A percentile compares a stretch with the other conserved stretches of the same genome.
Conservation (phyloP, 2,888 invertebrate species). For the Chamaedrilus cognettii region DNA sequence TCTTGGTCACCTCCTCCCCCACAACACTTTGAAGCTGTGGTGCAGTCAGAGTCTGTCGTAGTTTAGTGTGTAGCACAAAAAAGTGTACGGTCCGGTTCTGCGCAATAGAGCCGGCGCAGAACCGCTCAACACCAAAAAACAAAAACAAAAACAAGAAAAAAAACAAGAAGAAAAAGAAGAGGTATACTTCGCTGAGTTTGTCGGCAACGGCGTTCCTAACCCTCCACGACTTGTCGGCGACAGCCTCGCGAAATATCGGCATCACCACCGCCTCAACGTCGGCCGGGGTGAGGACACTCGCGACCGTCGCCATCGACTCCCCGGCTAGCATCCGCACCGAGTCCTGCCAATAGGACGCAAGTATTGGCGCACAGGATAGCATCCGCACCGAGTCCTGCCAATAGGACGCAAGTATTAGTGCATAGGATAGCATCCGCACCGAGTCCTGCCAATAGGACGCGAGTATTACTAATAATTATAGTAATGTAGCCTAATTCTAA, state of each 20-base stretch:
- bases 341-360: background rate
- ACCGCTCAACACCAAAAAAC: too few species aligned
- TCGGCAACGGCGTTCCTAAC: background rate
- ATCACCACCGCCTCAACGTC: background rate
- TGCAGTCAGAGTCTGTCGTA: background rate
- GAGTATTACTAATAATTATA: background rate
- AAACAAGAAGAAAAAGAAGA: background rate
- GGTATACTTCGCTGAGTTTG: background rate
- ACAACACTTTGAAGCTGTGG: background rate
- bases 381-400: background rate
- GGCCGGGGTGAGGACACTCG: background rate
- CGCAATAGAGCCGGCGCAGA: background rate
- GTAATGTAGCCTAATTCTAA: background rate
- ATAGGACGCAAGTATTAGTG: too few species aligned
- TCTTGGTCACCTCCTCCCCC: background rate
- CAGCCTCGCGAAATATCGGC: background rate
- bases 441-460: background rate
- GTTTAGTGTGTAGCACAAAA: background rate
- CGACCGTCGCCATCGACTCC: background rate
- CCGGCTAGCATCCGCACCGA: background rate
- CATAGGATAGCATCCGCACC: background rate
- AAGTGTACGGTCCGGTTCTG: background rate
- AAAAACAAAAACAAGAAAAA: background rate
- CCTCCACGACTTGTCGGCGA: background rate
- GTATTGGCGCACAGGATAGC: background rate